Evolutionary conservation across 2,797 vertebrate genomes (phyloP).

Genomic region (Danio albolineatus): DNA sequence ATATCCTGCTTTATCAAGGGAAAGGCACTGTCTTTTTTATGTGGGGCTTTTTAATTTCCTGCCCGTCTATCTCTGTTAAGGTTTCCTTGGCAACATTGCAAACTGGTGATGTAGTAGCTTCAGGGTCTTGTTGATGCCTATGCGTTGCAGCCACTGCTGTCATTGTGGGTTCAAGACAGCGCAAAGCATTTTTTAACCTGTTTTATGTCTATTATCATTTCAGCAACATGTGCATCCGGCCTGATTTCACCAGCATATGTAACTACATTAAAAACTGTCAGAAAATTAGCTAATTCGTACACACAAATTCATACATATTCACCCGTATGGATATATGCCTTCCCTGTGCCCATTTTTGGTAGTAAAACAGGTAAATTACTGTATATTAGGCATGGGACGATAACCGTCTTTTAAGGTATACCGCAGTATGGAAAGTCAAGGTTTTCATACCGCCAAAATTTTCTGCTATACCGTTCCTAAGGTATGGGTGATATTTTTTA

Average conservation of each 20-base stretch:
- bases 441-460: too few species aligned
- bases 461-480: too few species aligned
- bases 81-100: conserved; percentile 60
- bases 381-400: too few species aligned
- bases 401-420: too few species aligned
- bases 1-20: conserved; percentile 75
- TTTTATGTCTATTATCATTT: conserved; percentile 17
- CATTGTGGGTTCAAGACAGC: background rate
- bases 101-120: conserved; percentile 26
- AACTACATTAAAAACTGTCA: too few species aligned
- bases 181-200: background rate
- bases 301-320: too few species aligned
- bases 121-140: conserved; percentile 10
- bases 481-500: too few species aligned
- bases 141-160: conserved; percentile 21
- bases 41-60: conserved; percentile 81
- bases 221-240: background rate
- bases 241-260: background rate
- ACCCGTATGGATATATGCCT: too few species aligned
- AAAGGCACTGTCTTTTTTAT: conserved; percentile 55
- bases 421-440: too few species aligned
- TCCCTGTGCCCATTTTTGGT: too few species aligned
- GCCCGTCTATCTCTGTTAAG: conserved; percentile 68
- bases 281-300: too few species aligned
- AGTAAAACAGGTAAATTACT: too few species aligned